Evolutionary conservation across 2,113 vertebrate genomes (phyloP), one percentile per base, ranked within the genome.

Genomic region (Boulengeromyrus knoepffleri): DNA sequence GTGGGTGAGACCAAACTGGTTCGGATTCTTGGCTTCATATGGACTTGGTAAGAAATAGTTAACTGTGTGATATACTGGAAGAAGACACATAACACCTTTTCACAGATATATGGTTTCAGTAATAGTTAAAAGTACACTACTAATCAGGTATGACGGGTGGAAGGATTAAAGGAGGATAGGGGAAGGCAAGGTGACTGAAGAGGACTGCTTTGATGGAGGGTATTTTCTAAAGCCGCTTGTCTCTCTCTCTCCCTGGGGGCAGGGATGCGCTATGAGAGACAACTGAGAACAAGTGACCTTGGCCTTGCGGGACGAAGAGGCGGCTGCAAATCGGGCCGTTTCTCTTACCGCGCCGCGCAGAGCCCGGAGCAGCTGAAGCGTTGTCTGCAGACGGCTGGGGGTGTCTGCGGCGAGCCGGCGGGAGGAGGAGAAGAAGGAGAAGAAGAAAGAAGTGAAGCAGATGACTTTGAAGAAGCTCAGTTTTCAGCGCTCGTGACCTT

Each of bases 61-160:
- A 80, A 80, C 74, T 42, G 74, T 80, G 39, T 42, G 36, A 42
- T 80, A 8, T 80, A 42, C 36, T 42, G 31, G 36, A 80, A 17
- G 74, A 42, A 42, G 36, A 80, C 74, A 80, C 39, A 8, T 5
- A 80, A 80, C 74, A 80, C 74, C 74, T 80, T 80, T 80, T 80
- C 74, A 80, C 74, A 42, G 74, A 42, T 39, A 80, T 80, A 80
- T 42, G 36, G 36, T 80, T 80, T 80, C 74, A 80, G 31, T 80
- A 80, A 80, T 80, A 80, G 74, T 80, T 80, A 80, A 42, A 80
- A 80, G 15, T 42, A 80, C 74, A 39, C 74, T 80, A 80, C 74
- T 80, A 80, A 39, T 36, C 74, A 80, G 74, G 84, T 27, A n/a
- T 47, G 46, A 86, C 24, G 47, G 84, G 47, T 49, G 24, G 24